Evolutionary conservation across 2,113 vertebrate genomes (phyloP).

Genomic region (Pedionomus torquatus): DNA sequence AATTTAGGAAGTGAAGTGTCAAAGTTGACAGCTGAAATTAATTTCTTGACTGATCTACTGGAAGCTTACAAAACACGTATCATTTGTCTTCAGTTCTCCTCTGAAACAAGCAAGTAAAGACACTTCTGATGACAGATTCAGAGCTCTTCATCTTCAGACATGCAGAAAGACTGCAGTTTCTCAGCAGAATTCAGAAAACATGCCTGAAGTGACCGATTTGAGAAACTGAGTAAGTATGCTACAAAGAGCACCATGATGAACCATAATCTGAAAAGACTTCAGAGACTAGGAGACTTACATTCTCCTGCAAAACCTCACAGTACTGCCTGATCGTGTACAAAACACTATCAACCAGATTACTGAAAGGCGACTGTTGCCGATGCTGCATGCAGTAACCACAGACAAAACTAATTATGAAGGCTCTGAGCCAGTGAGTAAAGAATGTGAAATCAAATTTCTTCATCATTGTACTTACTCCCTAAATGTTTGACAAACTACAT

Average conservation of each 20-base stretch:
- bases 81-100: background rate
- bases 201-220: background rate
- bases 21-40: background rate
- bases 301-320: background rate
- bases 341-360: background rate
- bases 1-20: background rate
- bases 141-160: background rate
- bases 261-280: background rate
- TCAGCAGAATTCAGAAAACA: background rate
- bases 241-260: background rate
- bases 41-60: background rate
- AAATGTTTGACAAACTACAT: background rate
- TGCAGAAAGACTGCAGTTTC: background rate
- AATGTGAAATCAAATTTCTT: background rate
- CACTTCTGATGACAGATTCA: background rate
- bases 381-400: background rate
- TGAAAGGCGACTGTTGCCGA: background rate
- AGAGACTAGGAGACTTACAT: background rate
- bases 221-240: background rate
- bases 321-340: background rate
- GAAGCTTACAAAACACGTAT: background rate
- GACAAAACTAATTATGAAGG: background rate
- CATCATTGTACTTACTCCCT: accelerated
- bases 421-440: background rate
- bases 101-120: background rate